A percentile compares a stretch with the other conserved stretches of the same genome.
phyloP scores from a whole-genome alignment of 2,113 vertebrate genomes.

The Pleuronectes platessa region DNA sequence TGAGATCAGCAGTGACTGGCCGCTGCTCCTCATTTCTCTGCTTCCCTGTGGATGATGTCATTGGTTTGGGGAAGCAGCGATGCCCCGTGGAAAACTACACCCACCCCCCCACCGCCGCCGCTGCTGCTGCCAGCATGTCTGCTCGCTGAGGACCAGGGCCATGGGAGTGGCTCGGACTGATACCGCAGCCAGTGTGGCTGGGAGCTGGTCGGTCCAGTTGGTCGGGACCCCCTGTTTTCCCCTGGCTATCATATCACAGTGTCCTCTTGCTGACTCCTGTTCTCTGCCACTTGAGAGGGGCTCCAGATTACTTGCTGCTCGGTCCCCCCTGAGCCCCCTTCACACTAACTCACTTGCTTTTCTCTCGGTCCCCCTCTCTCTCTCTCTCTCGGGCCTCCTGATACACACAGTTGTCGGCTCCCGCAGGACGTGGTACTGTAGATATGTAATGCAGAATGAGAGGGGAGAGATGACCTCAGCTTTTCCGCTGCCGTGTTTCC shows the following conservation, averaged over 20 bases:
- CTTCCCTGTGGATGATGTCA: conserved; percentile 61
- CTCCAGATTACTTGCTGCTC: conserved; percentile 66
- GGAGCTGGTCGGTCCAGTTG: conserved; percentile 52
- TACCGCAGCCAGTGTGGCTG: conserved; percentile 57
- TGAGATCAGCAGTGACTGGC: conserved; percentile 60
- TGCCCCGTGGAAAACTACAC: conserved; percentile 59
- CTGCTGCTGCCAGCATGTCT: conserved; percentile 71
- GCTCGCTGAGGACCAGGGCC: conserved; percentile 48
- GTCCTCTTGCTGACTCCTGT: conserved; percentile 79
- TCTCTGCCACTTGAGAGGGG: conserved; percentile 73
- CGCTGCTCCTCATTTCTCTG: conserved; percentile 21
- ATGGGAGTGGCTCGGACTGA: conserved; percentile 68
- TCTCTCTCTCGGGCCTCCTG: conserved; percentile 57
- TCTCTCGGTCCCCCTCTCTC: conserved; percentile 20
- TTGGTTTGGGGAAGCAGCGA: conserved; percentile 54
- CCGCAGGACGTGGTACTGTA: conserved; percentile 60
- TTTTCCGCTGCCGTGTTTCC: conserved; percentile 63
- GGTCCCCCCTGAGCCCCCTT: conserved; percentile 51
- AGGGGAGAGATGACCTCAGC: conserved; percentile 72
- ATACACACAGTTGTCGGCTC: conserved; percentile 67
- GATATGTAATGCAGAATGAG: conserved; percentile 69
- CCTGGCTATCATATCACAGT: conserved; percentile 70
- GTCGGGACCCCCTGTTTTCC: conserved; percentile 42
- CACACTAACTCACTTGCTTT: conserved; percentile 53
- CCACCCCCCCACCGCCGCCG: conserved; percentile 53